phyloP scores from a whole-genome alignment of 2,888 invertebrate genomes.

The Sarcophaga variegata region DNA sequence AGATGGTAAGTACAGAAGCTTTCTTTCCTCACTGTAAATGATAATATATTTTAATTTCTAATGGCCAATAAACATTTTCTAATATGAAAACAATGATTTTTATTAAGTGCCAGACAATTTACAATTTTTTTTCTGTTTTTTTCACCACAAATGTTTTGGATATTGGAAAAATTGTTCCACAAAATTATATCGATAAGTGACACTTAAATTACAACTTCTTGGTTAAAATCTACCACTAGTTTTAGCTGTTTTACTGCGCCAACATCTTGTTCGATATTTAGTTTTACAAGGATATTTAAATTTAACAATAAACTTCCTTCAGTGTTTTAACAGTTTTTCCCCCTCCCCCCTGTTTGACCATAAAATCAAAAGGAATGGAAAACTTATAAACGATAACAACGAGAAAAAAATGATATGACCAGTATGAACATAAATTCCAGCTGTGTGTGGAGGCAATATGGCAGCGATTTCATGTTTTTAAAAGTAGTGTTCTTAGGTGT shows the following conservation, averaged over 20 bases:
- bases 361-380: neutral
- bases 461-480: neutral
- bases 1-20: too few relatives aligned
- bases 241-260: neutral
- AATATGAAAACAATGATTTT: neutral
- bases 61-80: neutral
- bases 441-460: constrained; percentile 23
- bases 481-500: neutral
- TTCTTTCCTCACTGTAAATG: too few relatives aligned
- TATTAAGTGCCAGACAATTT: neutral
- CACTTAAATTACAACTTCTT: neutral
- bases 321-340: constrained; percentile 11
- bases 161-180: neutral
- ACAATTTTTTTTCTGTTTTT: neutral
- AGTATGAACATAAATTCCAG: constrained; percentile 50
- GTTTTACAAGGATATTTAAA: constrained; percentile 36
- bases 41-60: too few relatives aligned
- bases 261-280: constrained; percentile 1
- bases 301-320: constrained; percentile 9
- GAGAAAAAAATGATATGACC: constrained; percentile 1
- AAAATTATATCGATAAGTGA: neutral
- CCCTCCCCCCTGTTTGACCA: neutral
- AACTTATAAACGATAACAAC: neutral
- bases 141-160: neutral
- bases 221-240: neutral